Base-by-base conservation (phyloP, 2,888 invertebrate species). In the Eustalomyia histrio region DNA sequence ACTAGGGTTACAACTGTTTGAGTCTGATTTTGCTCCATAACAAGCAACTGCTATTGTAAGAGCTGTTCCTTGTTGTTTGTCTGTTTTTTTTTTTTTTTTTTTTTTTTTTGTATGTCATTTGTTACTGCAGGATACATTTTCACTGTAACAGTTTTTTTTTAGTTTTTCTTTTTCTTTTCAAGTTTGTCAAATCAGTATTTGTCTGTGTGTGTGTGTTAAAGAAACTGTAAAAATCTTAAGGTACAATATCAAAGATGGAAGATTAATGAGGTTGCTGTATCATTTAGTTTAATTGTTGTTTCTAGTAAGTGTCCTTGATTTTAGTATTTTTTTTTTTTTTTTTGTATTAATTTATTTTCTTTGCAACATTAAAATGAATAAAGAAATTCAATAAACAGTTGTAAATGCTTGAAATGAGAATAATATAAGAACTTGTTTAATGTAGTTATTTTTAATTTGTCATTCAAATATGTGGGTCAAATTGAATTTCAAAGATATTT, bases 1-100 rank as follows among this genome's bases (percentile, higher is more conserved):
- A 65, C 74, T 43, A 52, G 10, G 60, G 43, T 61, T 58, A 71
- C 39, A 71, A 68, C 29, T 17, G 86, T 84, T 84, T 85, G 85
- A 85, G 84, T 85, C 85, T 84, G 85, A 85, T 83, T 29, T 29
- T 29, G n/a, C n/a, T n/a, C 43, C 7, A 29, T 29, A 5, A 14
- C 43, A n/a, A n/a, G n/a, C 43, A 39, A n/a, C n/a, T 47, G 14
- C n/a, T 47, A 6, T n/a, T 47, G 43, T 47, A 29, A 55, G 14
- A 35, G 2, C 52, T 58, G 52, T 24, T 43, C 1, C 21, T 39
- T 84, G 82, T 83, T 82, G 84, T 86, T 85, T 61, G 16, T 55
- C 47, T 79, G 61, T 43, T 39, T 5, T 60, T 67, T 33, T 61
- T 73, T 61, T 50, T 63, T 55, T 39, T 63, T n/a, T n/a, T 0